Base-by-base conservation (phyloP, 2,797 vertebrate species). In the Selene dorsalis region DNA sequence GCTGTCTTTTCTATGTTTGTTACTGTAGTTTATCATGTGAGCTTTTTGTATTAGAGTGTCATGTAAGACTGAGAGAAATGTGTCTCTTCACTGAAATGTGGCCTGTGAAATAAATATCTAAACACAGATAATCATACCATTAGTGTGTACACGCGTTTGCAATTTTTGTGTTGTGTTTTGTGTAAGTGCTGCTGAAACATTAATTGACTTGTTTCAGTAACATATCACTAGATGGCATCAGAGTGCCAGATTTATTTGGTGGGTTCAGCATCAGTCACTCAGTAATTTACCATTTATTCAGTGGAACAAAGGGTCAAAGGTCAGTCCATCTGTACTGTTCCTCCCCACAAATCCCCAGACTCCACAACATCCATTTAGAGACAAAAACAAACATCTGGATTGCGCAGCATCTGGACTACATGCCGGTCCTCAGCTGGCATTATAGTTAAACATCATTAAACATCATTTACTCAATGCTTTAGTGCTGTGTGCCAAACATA, bases 271-370 rank as follows among this genome's bases (percentile, higher is more conserved):
- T 68, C 43, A 60, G 60, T 69, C 81, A 77, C 72, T 52, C 80
- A 89, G 75, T 77, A 77, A 83, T 77, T 35, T 63, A 66, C 70
- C 75, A 78, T 83, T 84, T 87, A 84, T 79, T 88, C 75, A 83
- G 53, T 84, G 85, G 91, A 94, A 94, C 91, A 94, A 80, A 91
- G 77, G 89, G 84, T 87, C 90, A 93, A 71, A 92, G 92, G 89
- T 94, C 87, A 90, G 65, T 79, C 66, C 77, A 87, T 90, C 84
- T 85, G 67, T 69, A 83, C 81, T 77, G 58, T 84, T 83, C 82
- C 85, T 85, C 82, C 69, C 79, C 70, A 79, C 86, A 92, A 90
- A 89, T 92, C 89, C 90, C 91, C 72, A 85, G 86, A 90, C 85
- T 74, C 77, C 68, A 74, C 73, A 60, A 80, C 75, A 82, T 90